Evolutionary conservation across 2,797 vertebrate genomes (phyloP), one percentile per base, ranked within the genome.

Genomic region (Vespertilio murinus): DNA sequence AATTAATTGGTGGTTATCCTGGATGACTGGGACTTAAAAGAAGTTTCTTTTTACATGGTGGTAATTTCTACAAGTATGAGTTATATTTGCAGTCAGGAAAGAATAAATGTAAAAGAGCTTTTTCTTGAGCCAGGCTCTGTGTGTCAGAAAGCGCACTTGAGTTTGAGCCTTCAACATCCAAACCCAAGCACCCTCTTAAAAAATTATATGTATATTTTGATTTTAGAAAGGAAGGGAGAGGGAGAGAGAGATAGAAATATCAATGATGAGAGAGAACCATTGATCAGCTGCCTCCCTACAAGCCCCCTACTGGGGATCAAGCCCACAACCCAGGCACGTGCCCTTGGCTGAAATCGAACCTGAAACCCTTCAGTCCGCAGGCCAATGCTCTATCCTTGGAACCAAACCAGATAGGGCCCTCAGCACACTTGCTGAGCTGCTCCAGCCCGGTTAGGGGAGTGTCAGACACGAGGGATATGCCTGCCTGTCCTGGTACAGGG

Each of bases 51-150:
- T 54, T 45, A 28, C 10, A 3, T 17, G 38, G 35, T 79, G 28
- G 18, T 64, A 42, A 56, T 74, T 91, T 84, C 73, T 38, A 35
- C 83, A 87, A 91, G 30, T 25, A 64, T 16, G 7, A 4, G n/a
- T 74, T 79, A 25, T n/a, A 54, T 83, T 94, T 95, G 28, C 20
- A 90, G 90, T 67, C 33, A 79, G 54, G 69, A 78, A 77, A 88
- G 23, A 90, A 79, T 47, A 70, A 89, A 75, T 47, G 52, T 70
- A 52, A 71, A 1, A 52, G 38, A 80, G 30, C 6, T 11, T 30
- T 59, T 69, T 67, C 61, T 20, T 61, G 85, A 89, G 38, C 30
- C n/a, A 38, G 47, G 7, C 33, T 40, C 1, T 23, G 8, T 3
- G 33, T 67, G 79, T 69, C 49, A 47, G 38, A 70, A 75, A 42